Percentiles rank a stretch among this genome's conserved stretches.
Evolutionary conservation across 2,113 vertebrate genomes (phyloP).

Genomic region (Corydoras sp.): DNA sequence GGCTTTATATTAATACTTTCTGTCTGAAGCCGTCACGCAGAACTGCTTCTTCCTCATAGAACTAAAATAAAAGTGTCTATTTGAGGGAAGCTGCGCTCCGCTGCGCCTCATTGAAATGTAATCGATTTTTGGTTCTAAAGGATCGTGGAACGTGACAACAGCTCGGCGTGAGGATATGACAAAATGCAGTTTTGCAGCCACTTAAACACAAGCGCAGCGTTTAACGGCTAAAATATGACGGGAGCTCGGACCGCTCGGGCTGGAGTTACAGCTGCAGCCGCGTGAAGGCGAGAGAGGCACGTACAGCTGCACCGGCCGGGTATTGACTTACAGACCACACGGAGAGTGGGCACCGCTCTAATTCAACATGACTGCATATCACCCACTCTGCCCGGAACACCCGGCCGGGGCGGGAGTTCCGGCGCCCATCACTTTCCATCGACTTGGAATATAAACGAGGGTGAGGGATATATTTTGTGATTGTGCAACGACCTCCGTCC

Average conservation of each 20-base stretch:
- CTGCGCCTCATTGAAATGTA: background rate
- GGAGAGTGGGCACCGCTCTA: conserved; percentile 44
- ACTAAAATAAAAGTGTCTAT: background rate
- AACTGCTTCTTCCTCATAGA: too few species aligned
- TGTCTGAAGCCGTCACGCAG: too few species aligned
- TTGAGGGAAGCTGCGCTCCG: background rate
- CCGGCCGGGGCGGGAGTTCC: conserved; percentile 19
- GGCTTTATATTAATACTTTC: background rate
- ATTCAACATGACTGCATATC: conserved; percentile 44
- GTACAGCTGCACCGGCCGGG: conserved; percentile 55
- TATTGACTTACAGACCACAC: conserved; percentile 66
- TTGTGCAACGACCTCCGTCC: background rate
- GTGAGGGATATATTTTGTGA: conserved; percentile 26
- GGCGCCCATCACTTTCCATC: conserved; percentile 1
- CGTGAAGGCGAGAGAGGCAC: conserved; percentile 51
- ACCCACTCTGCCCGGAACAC: conserved; percentile 28
- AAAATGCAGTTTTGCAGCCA: conserved; percentile 22
- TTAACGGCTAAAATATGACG: conserved; percentile 28
- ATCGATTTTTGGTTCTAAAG: background rate
- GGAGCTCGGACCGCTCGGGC: conserved; percentile 13
- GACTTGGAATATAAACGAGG: conserved; percentile 5
- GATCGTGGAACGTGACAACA: background rate
- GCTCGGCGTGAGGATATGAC: conserved; percentile 16
- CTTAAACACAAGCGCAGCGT: conserved; percentile 4
- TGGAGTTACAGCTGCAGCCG: conserved; percentile 48